Evolutionary conservation across 1,140 invertebrate genomes (phyloP), one percentile per base, ranked within the genome.

Genomic region (Macrotrachela quadricornifera): DNA sequence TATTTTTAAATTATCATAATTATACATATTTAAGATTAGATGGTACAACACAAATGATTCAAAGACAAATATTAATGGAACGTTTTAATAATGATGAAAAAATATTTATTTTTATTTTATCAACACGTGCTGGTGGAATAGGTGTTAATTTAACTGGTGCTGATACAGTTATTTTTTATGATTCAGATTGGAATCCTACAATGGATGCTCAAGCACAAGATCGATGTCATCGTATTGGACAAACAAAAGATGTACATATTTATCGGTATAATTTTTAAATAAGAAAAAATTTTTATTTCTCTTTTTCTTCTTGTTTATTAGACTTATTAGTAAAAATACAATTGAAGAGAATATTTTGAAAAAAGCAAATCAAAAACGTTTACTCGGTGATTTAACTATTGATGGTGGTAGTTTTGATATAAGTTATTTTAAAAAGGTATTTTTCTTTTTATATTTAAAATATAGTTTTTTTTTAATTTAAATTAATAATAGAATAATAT

Each of bases 101-200:
- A 58, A 87, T 97, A 58, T 99, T 99, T 69, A 85, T 80, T 59
- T 97, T 99, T 66, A 97, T 99, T 59, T 68, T 99, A 37, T 96
- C 91, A 0, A 99, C 94, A 17, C 77, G 94, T 49, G 92, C 87
- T 45, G 94, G 92, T 63, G 94, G 94, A 59, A 81, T 99, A 47
- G 94, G 94, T 54, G 83, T 99, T 14, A 99, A 99, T 77, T 74
- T 99, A 50, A 99, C 91, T 11, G 94, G 94, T 50, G 94, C 94
- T 37, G 94, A 99, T 72, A 95, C 90, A 59, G 94, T 99, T 45
- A 84, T 99, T 65, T 99, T 99, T 73, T 99, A 99, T 71, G 94
- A 99, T 72, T 92, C 86, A 57, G 94, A 97, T 73, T 99, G 92
- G 94, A 97, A 97, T 78, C 91, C 92, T 44, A 97, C 91, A 0